Evolutionary conservation across 1,140 invertebrate species (phyloP).

Genomic region (Bursaphelenchus mucronatus): DNA sequence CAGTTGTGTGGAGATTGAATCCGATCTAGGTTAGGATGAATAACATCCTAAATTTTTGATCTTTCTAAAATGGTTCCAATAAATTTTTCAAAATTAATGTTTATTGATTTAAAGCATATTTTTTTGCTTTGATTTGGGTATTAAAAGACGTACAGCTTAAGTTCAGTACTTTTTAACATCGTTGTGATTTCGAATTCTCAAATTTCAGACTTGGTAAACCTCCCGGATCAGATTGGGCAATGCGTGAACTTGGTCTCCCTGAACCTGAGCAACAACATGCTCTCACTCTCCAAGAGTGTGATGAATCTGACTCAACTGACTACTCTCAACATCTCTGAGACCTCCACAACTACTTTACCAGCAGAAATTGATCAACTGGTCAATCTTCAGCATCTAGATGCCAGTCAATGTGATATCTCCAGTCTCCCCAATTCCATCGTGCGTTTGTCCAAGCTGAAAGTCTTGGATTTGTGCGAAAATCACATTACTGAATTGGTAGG

Average conservation of each 20-base stretch:
- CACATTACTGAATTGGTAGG: conserved; percentile 89
- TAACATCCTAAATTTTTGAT: too few relatives aligned
- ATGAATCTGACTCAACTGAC: conserved; percentile 86
- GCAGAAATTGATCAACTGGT: conserved; percentile 87
- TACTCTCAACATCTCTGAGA: conserved; percentile 89
- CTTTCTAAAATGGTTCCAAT: too few relatives aligned
- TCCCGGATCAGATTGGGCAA: conserved; percentile 87
- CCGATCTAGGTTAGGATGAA: too few relatives aligned
- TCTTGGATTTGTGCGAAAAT: conserved; percentile 93
- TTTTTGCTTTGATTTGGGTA: too few relatives aligned
- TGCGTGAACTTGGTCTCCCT: conserved; percentile 35
- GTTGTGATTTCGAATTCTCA: conserved; percentile 26
- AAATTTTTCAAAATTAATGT: conserved; percentile 7
- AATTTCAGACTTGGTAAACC: conserved; percentile 89
- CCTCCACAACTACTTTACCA: conserved; percentile 86
- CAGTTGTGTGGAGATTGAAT: too few relatives aligned
- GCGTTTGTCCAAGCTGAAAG: conserved; percentile 78
- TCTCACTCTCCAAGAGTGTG: conserved; percentile 78
- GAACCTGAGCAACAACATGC: conserved; percentile 46
- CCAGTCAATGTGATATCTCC: conserved; percentile 91
- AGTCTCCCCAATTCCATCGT: conserved; percentile 82
- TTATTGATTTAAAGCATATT: conserved; percentile 27
- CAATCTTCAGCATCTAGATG: conserved; percentile 83
- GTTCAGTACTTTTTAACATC: conserved; percentile 18
- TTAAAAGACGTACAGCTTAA: too few relatives aligned